These are phyloP conservation scores for Acholoe squamosa DNA, from an alignment of 2,888 invertebrate species.

Conservation along the genomic window DNA sequence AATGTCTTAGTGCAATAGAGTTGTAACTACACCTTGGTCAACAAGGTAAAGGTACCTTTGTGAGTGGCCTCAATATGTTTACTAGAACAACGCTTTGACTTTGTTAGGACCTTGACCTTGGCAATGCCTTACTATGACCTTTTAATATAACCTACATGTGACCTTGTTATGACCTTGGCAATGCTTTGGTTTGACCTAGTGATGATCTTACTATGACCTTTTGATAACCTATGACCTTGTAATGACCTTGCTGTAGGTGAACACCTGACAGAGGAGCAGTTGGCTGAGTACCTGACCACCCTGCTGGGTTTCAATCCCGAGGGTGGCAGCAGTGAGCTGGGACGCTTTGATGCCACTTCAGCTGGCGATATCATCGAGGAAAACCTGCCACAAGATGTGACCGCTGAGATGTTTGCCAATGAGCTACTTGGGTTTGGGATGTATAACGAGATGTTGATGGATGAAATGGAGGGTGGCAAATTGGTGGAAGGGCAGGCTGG, in stretches of 20 bases:
- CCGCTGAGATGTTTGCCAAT: slow-evolving; percentile 79
- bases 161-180: too few relatives aligned
- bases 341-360: slow-evolving; percentile 76
- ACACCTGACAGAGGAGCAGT: slow-evolving; percentile 83
- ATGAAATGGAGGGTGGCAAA: background rate
- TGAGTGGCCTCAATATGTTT: too few relatives aligned
- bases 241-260: slow-evolving; percentile 79
- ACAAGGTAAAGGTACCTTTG: too few relatives aligned
- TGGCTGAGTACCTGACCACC: slow-evolving; percentile 82
- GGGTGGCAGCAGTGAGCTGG: slow-evolving; percentile 81
- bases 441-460: slow-evolving; percentile 56
- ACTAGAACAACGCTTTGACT: too few relatives aligned
- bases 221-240: too few relatives aligned
- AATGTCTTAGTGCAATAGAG: too few relatives aligned
- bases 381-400: slow-evolving; percentile 80
- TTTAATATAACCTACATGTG: too few relatives aligned
- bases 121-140: too few relatives aligned
- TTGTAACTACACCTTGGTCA: too few relatives aligned
- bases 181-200: too few relatives aligned
- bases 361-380: slow-evolving; percentile 80
- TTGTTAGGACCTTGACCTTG: too few relatives aligned
- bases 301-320: slow-evolving; percentile 81
- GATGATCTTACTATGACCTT: too few relatives aligned
- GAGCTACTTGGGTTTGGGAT: slow-evolving; percentile 80
- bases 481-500: background rate